A percentile compares a stretch with the other conserved stretches of the same genome.
Conservation (phyloP, 2,113 vertebrate genomes). For the Hucho hucho region DNA sequence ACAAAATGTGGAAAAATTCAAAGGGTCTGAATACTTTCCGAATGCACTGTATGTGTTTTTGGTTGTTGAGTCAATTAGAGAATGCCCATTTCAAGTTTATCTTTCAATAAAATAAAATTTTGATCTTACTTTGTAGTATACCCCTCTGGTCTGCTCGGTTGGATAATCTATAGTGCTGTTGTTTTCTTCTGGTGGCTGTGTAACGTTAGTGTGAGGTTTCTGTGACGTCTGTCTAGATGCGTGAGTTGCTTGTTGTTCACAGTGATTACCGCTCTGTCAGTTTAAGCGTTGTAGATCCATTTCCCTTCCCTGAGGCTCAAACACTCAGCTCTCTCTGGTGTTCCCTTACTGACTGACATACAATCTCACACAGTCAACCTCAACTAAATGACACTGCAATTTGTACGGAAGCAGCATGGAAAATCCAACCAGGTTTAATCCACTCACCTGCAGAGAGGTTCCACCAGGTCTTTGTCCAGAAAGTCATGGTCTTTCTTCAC, state of each 20-base stretch:
- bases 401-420: background rate
- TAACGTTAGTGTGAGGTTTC: background rate
- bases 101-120: too few species aligned
- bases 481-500: constrained; percentile 97
- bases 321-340: constrained; percentile 8
- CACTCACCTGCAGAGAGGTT: constrained; percentile 93
- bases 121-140: too few species aligned
- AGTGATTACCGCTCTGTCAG: background rate
- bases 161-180: constrained; percentile 19
- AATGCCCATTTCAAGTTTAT: too few species aligned
- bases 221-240: background rate
- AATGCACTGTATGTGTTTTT: too few species aligned
- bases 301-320: background rate
- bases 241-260: background rate
- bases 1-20: too few species aligned
- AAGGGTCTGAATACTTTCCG: too few species aligned
- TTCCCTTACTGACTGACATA: constrained; percentile 10
- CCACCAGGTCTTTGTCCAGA: constrained; percentile 93
- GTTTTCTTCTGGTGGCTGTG: background rate
- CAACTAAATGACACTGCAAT: background rate
- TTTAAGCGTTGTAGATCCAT: background rate
- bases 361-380: background rate
- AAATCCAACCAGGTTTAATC: too few species aligned
- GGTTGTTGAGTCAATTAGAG: too few species aligned
- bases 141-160: too few species aligned